Evolutionary conservation across 2,797 vertebrate species (phyloP).

Genomic region (Rhadinocentrus ornatus): DNA sequence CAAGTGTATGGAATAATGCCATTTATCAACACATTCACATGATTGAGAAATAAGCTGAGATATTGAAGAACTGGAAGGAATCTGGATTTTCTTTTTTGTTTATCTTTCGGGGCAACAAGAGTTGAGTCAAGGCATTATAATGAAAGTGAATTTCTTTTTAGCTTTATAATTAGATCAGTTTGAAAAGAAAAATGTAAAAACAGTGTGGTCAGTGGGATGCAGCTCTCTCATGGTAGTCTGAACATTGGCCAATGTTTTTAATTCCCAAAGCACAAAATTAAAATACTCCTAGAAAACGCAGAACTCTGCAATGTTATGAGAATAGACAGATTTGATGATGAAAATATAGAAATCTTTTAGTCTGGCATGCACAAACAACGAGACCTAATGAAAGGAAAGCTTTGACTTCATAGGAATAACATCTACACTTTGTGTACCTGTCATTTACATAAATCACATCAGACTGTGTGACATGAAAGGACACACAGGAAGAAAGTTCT

Average conservation of each 20-base stretch:
- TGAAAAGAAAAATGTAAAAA: conserved; percentile 9
- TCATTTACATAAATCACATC: conserved; percentile 58
- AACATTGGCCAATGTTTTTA: conserved; percentile 24
- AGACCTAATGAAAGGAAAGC: conserved; percentile 38
- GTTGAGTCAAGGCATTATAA: conserved; percentile 20
- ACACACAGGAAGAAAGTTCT: conserved; percentile 42
- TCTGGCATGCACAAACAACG: conserved; percentile 41
- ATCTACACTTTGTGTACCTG: conserved; percentile 49
- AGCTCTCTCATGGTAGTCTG: conserved; percentile 24
- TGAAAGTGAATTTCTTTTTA: conserved; percentile 34
- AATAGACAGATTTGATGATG: conserved; percentile 44
- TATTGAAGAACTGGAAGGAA: conserved; percentile 10
- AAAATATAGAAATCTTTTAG: conserved; percentile 47
- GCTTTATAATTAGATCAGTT: conserved; percentile 14
- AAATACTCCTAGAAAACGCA: conserved; percentile 26
- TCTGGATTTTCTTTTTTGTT: conserved; percentile 11
- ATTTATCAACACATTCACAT: neutral
- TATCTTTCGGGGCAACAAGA: conserved; percentile 13
- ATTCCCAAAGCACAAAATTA: conserved; percentile 51
- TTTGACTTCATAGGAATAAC: conserved; percentile 42
- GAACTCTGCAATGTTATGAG: conserved; percentile 33
- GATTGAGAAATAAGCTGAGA: neutral
- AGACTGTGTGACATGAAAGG: conserved; percentile 23
- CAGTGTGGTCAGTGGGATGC: neutral
- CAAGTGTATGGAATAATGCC: neutral